These are phyloP conservation scores for Cheirogaleus medius DNA, from an alignment of 2,113 vertebrate species.

Conservation along the genomic window DNA sequence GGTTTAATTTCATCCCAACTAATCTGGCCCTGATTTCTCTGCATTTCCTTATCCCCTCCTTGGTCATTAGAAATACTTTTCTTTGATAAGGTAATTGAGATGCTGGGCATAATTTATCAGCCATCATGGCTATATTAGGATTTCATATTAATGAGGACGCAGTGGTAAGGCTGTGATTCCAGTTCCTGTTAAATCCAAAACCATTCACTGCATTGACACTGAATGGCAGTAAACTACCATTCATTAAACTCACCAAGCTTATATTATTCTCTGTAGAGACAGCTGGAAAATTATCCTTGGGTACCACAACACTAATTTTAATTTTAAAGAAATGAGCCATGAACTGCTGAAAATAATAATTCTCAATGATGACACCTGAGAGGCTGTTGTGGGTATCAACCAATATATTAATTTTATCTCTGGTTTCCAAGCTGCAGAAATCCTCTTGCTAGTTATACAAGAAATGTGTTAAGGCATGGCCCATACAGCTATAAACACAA, in stretches of 20 bases:
- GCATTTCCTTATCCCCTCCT: conserved; percentile 58
- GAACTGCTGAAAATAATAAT: conserved; percentile 83
- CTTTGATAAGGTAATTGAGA: conserved; percentile 73
- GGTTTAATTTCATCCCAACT: conserved; percentile 39
- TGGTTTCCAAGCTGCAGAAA: conserved; percentile 70
- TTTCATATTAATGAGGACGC: conserved; percentile 70
- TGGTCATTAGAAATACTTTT: conserved; percentile 75
- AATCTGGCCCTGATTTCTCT: conserved; percentile 64
- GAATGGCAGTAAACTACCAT: conserved; percentile 59
- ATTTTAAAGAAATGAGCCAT: conserved; percentile 85
- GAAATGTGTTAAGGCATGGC: conserved; percentile 18
- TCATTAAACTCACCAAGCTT: conserved; percentile 67
- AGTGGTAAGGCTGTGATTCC: conserved; percentile 35
- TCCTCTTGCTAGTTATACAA: conserved; percentile 16
- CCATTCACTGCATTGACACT: neutral
- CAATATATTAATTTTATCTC: conserved; percentile 77
- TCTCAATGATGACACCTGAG: conserved; percentile 80
- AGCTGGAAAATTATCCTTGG: conserved; percentile 80
- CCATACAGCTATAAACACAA: neutral
- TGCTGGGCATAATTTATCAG: conserved; percentile 70
- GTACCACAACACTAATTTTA: conserved; percentile 82
- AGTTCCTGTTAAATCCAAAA: conserved; percentile 53
- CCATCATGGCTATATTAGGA: conserved; percentile 51
- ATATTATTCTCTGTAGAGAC: conserved; percentile 73
- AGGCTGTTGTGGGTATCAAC: conserved; percentile 75